phyloP scores from a whole-genome alignment of 2,888 invertebrate genomes.

The Parnassius mnemosyne region DNA sequence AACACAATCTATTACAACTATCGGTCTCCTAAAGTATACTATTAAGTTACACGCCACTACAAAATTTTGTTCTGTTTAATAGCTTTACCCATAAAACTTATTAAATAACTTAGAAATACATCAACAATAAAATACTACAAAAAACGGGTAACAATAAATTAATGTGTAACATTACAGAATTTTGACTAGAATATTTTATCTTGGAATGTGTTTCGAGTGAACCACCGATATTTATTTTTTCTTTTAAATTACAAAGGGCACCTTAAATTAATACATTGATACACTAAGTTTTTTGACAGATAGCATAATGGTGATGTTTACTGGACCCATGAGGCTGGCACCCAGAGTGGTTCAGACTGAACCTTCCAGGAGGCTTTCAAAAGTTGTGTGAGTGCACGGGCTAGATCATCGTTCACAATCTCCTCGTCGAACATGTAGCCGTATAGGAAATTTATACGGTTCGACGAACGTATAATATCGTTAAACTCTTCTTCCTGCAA shows the following conservation, averaged over 20 bases:
- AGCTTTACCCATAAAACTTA: constrained; percentile 9
- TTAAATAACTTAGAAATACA: constrained; percentile 6
- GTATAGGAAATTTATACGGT: constrained; percentile 94
- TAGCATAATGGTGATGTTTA: constrained; percentile 54
- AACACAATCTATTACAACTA: constrained; percentile 19
- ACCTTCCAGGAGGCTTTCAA: constrained; percentile 89
- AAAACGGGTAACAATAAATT: constrained; percentile 9
- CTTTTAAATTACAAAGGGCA: not conserved
- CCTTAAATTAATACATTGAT: not conserved
- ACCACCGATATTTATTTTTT: not conserved
- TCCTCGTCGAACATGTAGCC: constrained; percentile 96
- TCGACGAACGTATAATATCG: constrained; percentile 91
- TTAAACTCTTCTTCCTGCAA: constrained; percentile 94
- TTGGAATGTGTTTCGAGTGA: not conserved
- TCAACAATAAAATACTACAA: constrained; percentile 10
- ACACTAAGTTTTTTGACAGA: not conserved
- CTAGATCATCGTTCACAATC: constrained; percentile 95
- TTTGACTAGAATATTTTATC: constrained; percentile 14
- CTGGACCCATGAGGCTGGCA: constrained; percentile 96
- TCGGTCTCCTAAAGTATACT: not conserved
- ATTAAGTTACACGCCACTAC: not conserved
- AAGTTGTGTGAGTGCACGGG: constrained; percentile 91
- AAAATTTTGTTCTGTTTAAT: constrained; percentile 10
- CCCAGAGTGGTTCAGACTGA: constrained; percentile 97
- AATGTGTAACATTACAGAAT: constrained; percentile 1